Evolutionary conservation across 1,140 invertebrate species (phyloP), one percentile per base, ranked within the genome.

Genomic region (Sipha flava): DNA sequence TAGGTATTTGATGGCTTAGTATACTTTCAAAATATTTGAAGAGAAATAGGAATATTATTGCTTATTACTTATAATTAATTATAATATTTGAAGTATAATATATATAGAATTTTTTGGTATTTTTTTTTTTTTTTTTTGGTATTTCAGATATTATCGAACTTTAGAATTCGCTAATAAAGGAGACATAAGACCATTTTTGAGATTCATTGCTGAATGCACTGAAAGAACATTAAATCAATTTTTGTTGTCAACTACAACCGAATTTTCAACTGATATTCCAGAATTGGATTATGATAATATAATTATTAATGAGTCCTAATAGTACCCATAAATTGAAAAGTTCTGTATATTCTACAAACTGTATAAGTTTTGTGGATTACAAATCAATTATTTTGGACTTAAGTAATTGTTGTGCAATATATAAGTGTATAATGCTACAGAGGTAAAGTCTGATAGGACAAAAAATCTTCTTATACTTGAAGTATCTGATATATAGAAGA

Each of bases 141-240:
- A 10, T 40, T 83, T 6, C 81, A 86, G 89, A 54, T 94, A 94
- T 85, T 98, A 98, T 84, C 90, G 95, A 82, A 91, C 92, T 83
- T 86, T 99, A 16, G 92, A 97, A 84, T 87, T 92, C 23, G 97
- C 95, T 0, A 98, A 99, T 84, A 90, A 93, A 82, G 96, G 96
- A 2, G 95, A 98, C 85, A 90, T 96, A 9, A 88, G 95, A 75
- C 96, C 96, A 2, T 98, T 98, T 87, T 91, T 98, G 6, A 88
- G 96, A 84, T 99, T 98, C 85, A 96, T 98, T 84, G 95, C 95
- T 0, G 92, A 95, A 81, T 96, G 95, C 85, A 96, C 95, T 2
- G 95, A 98, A 84, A 90, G 92, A 84, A 97, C 95, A 0, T 84
- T 98, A n/a, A 94, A 98, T 86, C 89, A 96, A 72, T 98, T 97